Percentiles rank a stretch among this genome's conserved stretches.
Evolutionary conservation across 2,888 invertebrate genomes (phyloP).

Genomic region (Seira ritae): DNA sequence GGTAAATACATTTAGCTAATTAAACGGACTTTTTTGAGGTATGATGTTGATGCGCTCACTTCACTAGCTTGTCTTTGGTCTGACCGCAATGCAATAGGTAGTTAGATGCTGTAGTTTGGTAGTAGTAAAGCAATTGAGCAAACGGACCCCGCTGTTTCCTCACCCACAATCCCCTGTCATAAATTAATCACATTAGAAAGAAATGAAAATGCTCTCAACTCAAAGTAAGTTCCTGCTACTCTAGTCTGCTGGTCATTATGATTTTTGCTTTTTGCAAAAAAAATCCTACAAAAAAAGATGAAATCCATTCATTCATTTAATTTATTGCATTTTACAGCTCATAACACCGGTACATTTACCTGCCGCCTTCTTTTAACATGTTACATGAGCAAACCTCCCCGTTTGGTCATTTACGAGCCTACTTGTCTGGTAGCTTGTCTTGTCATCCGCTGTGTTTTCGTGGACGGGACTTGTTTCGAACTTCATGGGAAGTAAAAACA

Average conservation of each 20-base stretch:
- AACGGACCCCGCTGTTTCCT: constrained; percentile 47
- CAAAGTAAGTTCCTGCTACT: constrained; percentile 21
- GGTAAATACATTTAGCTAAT: no score
- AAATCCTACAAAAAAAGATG: constrained; percentile 23
- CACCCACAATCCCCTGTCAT: constrained; percentile 43
- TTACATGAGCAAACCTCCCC: not conserved
- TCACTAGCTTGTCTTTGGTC: no score
- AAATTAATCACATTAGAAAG: constrained; percentile 53
- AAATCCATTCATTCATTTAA: constrained; percentile 29
- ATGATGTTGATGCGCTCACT: no score
- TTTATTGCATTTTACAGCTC: constrained; percentile 20
- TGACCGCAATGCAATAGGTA: no score
- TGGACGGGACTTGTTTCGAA: no score
- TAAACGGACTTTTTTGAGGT: no score
- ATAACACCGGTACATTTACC: not conserved
- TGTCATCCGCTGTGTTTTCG: no score
- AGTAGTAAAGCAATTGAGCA: no score
- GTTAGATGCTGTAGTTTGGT: no score
- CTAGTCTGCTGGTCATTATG: not conserved
- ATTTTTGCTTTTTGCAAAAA: not conserved
- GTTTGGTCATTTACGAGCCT: not conserved
- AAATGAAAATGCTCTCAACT: no score
- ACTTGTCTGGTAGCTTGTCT: constrained; percentile 20
- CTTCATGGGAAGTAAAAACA: no score
- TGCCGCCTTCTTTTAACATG: constrained; percentile 4